Base-by-base conservation (phyloP, 1,140 invertebrate genomes). In the Euglossa dilemma region DNA sequence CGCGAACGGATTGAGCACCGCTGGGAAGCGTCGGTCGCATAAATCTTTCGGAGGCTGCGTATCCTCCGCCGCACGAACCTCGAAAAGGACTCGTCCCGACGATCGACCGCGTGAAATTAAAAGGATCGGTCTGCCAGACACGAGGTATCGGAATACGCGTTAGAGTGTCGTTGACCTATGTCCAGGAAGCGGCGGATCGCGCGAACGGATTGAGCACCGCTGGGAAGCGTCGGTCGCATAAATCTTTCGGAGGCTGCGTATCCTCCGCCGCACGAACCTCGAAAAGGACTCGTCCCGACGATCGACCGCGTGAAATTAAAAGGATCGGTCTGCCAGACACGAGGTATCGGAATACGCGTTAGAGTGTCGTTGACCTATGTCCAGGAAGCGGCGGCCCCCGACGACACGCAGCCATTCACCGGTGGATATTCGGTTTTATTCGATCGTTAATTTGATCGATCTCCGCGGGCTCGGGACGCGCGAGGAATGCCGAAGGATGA, bases 221-320 rank as follows among this genome's bases (percentile, higher is more conserved):
- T 75, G 84, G n/a, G 57, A 36, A 64, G 28, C 74, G 83, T 50
- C 66, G 87, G 73, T 79, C 79, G 74, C 82, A 90, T 90, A 90
- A 90, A 90, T 90, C 89, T 90, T 74, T 71, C 87, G 59, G 18
- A 50, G 52, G 63, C 74, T 52, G 73, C 63, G 85, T 82, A 84
- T 87, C 77, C 78, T 87, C 64, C 70, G 78, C 70, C 79, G 85
- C 57, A 70, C 36, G 85, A 82, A 81, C 85, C 67, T 63, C 78
- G 72, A 80, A 89, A 87, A 89, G 76, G 79, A 86, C 85, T 89
- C 85, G 74, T 80, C 87, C 59, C 63, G 57, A n/a, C 72, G 85
- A 81, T 86, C 73, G 85, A 73, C 64, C 82, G 85, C 87, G 87
- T 85, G 85, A 89, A 89, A 89, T 89, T 87, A 89, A 89, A 88